Evolutionary conservation across 2,797 vertebrate genomes (phyloP), one percentile per base, ranked within the genome.

Genomic region (Acanthurus lineatus): DNA sequence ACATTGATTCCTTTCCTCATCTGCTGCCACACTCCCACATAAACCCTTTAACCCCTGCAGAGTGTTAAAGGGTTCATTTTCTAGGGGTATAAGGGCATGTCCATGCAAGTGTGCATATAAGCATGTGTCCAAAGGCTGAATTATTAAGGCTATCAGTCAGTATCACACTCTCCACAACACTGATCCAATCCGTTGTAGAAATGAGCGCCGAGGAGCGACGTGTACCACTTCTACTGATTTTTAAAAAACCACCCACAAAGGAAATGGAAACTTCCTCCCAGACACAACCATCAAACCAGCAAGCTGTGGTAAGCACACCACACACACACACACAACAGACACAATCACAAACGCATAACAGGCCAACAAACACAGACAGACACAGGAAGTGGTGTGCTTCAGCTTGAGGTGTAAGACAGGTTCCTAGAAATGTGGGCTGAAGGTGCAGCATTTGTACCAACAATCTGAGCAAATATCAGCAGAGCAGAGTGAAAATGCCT

Each of bases 251-350:
- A 8, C 52, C 66, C 65, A 20, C 79, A 73, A 58, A 59, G 59
- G 80, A 77, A 83, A 77, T 49, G 62, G 52, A 70, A 62, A 66
- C 76, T 76, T 86, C 83, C 76, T 73, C 47, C 12, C 9, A 25
- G 25, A 77, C 20, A 15, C 62, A 65, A 73, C 28, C 76, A 64
- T 63, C 35, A 69, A 79, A 75, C 45, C 76, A 66, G 52, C 28
- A 66, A 20, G 7, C 35, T 71, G 62, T 53, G 38, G 40, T 72
- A n/a, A 63, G 65, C 5, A 70, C 19, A 19, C 40, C n/a, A 60
- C 40, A 49, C 35, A 69, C 15, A 57, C 2, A 22, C 32, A 58
- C 7, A n/a, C n/a, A n/a, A n/a, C n/a, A n/a, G n/a, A 51, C 9
- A 42, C 20, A 28, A 22, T 25, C 25, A 10, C 40, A 42, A 8